Conservation (phyloP, 2,797 vertebrate species). For the Enteromius argenteus region DNA sequence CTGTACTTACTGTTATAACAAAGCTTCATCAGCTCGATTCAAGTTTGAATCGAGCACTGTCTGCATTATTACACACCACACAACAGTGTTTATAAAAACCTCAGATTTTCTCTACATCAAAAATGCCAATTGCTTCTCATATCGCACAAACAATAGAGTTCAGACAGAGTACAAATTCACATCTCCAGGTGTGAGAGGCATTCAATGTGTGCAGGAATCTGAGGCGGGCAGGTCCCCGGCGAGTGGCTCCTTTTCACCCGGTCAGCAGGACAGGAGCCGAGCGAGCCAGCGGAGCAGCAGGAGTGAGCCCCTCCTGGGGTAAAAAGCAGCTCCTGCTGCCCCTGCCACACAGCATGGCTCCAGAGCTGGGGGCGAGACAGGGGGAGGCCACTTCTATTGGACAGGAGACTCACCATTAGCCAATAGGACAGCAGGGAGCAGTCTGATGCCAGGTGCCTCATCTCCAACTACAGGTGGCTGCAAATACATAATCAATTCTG, state of each 20-base stretch:
- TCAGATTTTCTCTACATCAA: constrained; percentile 41
- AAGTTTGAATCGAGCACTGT: not conserved
- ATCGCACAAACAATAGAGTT: constrained; percentile 52
- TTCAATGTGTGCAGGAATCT: constrained; percentile 62
- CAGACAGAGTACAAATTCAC: constrained; percentile 54
- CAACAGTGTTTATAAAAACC: constrained; percentile 35
- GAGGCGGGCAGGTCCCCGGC: constrained; percentile 56
- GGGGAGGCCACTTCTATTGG: constrained; percentile 42
- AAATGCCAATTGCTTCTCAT: constrained; percentile 52
- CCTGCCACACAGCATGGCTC: constrained; percentile 39
- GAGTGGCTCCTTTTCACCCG: constrained; percentile 59
- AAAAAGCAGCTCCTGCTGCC: constrained; percentile 62
- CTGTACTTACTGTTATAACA: constrained; percentile 12
- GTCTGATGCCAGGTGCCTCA: constrained; percentile 53
- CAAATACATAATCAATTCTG: constrained; percentile 52
- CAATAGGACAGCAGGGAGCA: constrained; percentile 53
- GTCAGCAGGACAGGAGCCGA: constrained; percentile 57
- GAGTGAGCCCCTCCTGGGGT: constrained; percentile 60
- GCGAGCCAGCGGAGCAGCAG: constrained; percentile 50
- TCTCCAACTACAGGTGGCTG: constrained; percentile 53
- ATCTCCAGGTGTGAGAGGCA: constrained; percentile 57
- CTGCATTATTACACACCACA: constrained; percentile 33
- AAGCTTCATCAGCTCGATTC: not conserved
- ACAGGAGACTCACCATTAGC: constrained; percentile 37
- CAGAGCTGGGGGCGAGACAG: constrained; percentile 48